Evolutionary conservation across 92 coral and sea anemone species (phyloP), one percentile per base, ranked within the genome.

Genomic region (Paramuricea clavata): DNA sequence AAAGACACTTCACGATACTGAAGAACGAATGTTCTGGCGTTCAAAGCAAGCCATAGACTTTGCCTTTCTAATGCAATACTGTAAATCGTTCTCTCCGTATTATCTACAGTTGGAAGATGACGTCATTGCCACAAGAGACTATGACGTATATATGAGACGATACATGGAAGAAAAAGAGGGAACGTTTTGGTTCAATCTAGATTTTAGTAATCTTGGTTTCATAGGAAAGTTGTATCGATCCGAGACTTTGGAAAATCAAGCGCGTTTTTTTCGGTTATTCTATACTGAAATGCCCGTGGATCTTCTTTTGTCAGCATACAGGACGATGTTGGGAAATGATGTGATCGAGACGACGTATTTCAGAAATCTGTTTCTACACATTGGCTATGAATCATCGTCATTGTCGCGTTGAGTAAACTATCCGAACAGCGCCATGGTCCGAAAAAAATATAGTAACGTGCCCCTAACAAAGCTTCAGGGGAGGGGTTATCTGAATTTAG

Each of bases 101-200:
- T 96, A 96, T 52, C 69, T 96, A 30, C 99, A 96, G 17, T 85
- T 96, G 49, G 99, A 96, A 74, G 99, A 96, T 57, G 99, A 96
- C 87, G 94, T 96, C 35, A 81, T 61, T n/a, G 79, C 94, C 9
- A 77, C 59, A 50, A 83, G 81, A 21, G 86, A 90, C 75, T 90
- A 87, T 49, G 78, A 94, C 44, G 68, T 50, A 13, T 81, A 76
- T 33, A 94, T 96, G 36, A 83, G 89, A 39, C 42, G 75, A 21
- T 92, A 88, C 72, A 91, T 96, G 33, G 78, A 91, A 75, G 87
- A 56, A 22, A 81, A 72, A 59, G 70, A 62, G 49, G 69, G 67
- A 22, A 43, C 36, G n/a, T 65, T 74, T 9, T 94, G 95, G 95
- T 85, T 88, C 7, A 49, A 69, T 10, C 76, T 95, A 8, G 69